A percentile compares a stretch with the other conserved stretches of the same genome.
Evolutionary conservation across 2,888 invertebrate genomes (phyloP).

Genomic region (Eupithecia inturbata): DNA sequence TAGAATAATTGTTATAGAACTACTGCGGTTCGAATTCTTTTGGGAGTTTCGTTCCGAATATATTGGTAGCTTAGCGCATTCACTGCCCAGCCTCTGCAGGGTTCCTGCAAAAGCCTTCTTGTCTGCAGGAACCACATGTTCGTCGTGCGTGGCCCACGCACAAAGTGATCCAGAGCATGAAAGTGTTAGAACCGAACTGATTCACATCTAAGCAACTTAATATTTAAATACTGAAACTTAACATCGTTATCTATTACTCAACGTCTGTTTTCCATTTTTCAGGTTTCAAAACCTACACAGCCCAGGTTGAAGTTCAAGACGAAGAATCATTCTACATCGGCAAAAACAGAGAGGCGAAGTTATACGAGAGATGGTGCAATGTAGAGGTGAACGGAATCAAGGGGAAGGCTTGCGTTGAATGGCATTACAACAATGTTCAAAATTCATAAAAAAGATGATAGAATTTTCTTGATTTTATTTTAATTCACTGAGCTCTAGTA

Average conservation of each 20-base stretch:
- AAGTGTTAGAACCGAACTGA: too few relatives aligned
- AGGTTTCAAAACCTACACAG: constrained; percentile 67
- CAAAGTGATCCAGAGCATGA: too few relatives aligned
- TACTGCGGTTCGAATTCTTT: not conserved
- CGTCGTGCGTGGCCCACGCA: too few relatives aligned
- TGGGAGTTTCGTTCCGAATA: not conserved
- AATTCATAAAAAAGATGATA: not conserved
- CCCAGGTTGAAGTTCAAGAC: constrained; percentile 81
- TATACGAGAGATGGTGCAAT: constrained; percentile 84
- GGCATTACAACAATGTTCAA: constrained; percentile 84
- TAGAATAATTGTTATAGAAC: too few relatives aligned
- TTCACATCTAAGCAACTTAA: too few relatives aligned
- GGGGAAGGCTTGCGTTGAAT: constrained; percentile 87
- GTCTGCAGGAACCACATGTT: too few relatives aligned
- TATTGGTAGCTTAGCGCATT: too few relatives aligned
- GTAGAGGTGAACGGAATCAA: constrained; percentile 85
- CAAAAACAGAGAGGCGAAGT: constrained; percentile 83
- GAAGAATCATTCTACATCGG: constrained; percentile 85
- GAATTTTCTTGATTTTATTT: not conserved
- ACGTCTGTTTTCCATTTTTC: not conserved
- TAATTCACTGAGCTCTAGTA: too few relatives aligned
- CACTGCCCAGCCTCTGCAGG: too few relatives aligned
- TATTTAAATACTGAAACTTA: too few relatives aligned
- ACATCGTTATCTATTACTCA: too few relatives aligned
- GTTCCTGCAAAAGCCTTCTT: not conserved